These are phyloP conservation scores for Acrobasis consociella DNA, from an alignment of 2,888 invertebrate species.

Conservation along the genomic window DNA sequence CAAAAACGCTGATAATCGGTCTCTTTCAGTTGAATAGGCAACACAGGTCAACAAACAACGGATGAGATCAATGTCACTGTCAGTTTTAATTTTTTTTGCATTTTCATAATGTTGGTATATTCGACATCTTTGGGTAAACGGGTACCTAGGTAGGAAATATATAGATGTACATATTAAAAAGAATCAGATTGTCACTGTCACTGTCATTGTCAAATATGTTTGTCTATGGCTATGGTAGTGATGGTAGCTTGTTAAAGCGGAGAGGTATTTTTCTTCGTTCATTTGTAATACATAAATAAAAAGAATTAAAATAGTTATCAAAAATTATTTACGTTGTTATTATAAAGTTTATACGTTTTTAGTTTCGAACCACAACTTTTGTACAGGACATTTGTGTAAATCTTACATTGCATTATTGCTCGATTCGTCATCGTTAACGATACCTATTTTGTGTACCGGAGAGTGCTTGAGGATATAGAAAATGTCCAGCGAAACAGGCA, in stretches of 20 bases:
- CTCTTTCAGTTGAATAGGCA: too few species aligned
- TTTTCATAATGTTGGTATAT: too few species aligned
- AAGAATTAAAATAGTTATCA: not conserved
- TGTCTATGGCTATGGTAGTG: not conserved
- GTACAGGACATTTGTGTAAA: not conserved
- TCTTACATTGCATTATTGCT: not conserved
- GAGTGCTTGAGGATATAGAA: conserved; percentile 32
- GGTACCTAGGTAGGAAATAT: too few species aligned
- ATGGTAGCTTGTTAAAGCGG: not conserved
- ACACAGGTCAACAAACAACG: too few species aligned
- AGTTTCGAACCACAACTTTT: not conserved
- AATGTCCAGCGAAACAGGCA: conserved; percentile 83
- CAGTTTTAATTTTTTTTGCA: too few species aligned
- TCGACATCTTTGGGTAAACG: too few species aligned
- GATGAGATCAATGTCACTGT: too few species aligned
- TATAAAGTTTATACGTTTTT: not conserved
- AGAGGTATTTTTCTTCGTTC: not conserved
- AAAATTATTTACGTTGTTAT: not conserved
- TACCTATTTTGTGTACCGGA: conserved; percentile 5
- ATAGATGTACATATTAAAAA: too few species aligned
- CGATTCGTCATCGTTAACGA: conserved; percentile 12
- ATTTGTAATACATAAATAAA: not conserved
- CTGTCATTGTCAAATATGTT: not conserved
- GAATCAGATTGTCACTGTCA: not conserved
- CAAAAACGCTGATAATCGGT: too few species aligned